A percentile compares a stretch with the other conserved stretches of the same genome.
phyloP scores from a whole-genome alignment of 2,888 invertebrate species.

The Callimorpha dominula region DNA sequence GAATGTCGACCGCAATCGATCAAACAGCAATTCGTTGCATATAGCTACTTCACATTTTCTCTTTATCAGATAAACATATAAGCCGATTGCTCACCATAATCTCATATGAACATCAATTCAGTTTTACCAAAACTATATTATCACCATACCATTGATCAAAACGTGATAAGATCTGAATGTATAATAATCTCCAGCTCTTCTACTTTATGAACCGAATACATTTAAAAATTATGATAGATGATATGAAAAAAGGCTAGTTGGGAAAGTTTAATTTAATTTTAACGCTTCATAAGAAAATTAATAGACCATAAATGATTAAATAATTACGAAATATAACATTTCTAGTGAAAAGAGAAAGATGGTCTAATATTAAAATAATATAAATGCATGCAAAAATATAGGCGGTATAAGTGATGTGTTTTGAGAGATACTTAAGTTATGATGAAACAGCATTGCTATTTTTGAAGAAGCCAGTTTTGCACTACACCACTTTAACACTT shows the following conservation, averaged over 20 bases:
- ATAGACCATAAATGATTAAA: constrained; percentile 34
- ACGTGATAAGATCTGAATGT: constrained; percentile 29
- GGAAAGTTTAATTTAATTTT: not conserved
- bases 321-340: constrained; percentile 24
- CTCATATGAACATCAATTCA: constrained; percentile 64
- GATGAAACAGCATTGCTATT: constrained; percentile 66
- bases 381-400: constrained; percentile 63
- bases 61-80: constrained; percentile 77
- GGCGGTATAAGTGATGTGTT: constrained; percentile 39
- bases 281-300: not conserved
- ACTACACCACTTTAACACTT: constrained; percentile 78
- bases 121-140: constrained; percentile 57
- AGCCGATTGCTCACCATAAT: constrained; percentile 71
- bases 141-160: constrained; percentile 36
- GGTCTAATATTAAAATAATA: constrained; percentile 24
- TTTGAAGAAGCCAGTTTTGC: constrained; percentile 74
- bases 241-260: not conserved
- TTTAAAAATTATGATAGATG: constrained; percentile 1
- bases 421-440: constrained; percentile 41
- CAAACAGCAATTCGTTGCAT: constrained; percentile 59
- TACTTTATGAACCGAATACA: constrained; percentile 21
- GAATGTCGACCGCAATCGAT: constrained; percentile 60
- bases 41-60: constrained; percentile 51
- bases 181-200: constrained; percentile 20
- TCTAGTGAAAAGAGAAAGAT: constrained; percentile 19